Percentiles rank a stretch among this genome's conserved stretches.
These are phyloP conservation scores for Acleris literana DNA, from an alignment of 2,888 invertebrate genomes.

Conservation along the genomic window DNA sequence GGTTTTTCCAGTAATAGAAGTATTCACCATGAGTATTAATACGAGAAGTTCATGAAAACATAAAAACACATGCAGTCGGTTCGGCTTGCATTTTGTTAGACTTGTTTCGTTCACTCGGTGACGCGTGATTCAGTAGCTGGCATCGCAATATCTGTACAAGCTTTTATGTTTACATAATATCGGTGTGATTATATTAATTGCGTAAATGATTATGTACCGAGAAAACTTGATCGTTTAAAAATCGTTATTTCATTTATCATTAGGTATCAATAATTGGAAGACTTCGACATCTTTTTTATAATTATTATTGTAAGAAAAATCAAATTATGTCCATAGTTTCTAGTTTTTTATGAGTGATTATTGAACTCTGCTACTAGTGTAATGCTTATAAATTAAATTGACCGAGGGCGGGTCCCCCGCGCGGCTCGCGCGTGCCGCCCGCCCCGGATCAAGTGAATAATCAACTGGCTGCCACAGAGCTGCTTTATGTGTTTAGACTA, in stretches of 20 bases:
- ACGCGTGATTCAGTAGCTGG: too few relatives aligned
- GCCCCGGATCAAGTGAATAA: background rate
- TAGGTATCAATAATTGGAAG: background rate
- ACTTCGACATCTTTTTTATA: background rate
- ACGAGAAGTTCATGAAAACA: too few relatives aligned
- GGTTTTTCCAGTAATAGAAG: too few relatives aligned
- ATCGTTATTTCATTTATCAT: background rate
- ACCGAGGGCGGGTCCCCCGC: background rate
- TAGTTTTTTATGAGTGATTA: constrained; percentile 2
- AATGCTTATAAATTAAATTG: background rate
- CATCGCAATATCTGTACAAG: too few relatives aligned
- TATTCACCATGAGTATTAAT: too few relatives aligned
- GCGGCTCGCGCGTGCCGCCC: background rate
- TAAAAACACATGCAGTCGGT: too few relatives aligned
- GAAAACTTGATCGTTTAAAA: background rate
- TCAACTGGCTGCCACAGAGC: background rate
- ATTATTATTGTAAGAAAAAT: constrained; percentile 1
- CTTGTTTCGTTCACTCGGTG: too few relatives aligned
- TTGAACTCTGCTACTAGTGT: background rate
- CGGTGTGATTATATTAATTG: background rate
- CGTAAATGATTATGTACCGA: background rate
- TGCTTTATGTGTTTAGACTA: constrained; percentile 3
- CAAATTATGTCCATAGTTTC: constrained; percentile 1
- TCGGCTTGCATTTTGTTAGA: too few relatives aligned
- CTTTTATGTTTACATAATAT: background rate